phyloP scores from a whole-genome alignment of 2,113 vertebrate genomes.

The Amphiprion ocellaris region DNA sequence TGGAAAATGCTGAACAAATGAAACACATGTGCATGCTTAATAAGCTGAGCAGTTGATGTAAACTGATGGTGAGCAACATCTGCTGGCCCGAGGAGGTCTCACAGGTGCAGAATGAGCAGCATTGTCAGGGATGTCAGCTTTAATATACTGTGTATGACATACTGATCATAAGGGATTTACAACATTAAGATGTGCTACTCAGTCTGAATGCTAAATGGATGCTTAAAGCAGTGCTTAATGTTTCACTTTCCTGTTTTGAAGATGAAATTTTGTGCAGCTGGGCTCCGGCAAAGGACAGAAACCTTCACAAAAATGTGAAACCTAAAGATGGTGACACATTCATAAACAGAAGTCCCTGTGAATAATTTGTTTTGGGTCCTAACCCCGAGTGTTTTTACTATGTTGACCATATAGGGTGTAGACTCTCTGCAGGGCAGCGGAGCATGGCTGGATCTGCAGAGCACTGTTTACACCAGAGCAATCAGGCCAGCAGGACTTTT shows the following conservation, averaged over 20 bases:
- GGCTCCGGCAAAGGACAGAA: constrained; percentile 44
- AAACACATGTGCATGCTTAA: constrained; percentile 43
- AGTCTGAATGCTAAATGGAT: constrained; percentile 1
- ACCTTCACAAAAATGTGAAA: constrained; percentile 65
- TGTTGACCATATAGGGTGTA: constrained; percentile 83
- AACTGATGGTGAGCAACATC: constrained; percentile 56
- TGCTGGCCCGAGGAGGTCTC: constrained; percentile 48
- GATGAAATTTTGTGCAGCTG: constrained; percentile 64
- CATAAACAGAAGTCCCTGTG: constrained; percentile 76
- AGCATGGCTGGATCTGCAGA: constrained; percentile 58
- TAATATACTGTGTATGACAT: constrained; percentile 46
- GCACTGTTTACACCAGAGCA: constrained; percentile 78
- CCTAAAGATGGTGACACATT: constrained; percentile 68
- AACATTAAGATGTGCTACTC: constrained; percentile 25
- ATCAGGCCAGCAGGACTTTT: constrained; percentile 80
- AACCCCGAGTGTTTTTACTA: constrained; percentile 79
- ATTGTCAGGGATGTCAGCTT: constrained; percentile 48
- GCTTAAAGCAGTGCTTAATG: background rate
- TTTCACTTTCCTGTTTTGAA: constrained; percentile 34
- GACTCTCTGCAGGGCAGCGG: constrained; percentile 68
- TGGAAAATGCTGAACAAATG: constrained; percentile 47
- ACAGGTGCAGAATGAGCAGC: constrained; percentile 34
- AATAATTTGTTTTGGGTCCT: constrained; percentile 78
- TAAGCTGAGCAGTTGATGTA: constrained; percentile 42
- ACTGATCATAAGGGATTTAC: constrained; percentile 46